These are phyloP conservation scores for Megaustenia siamemsis DNA, from an alignment of 2,888 invertebrate species.

Conservation along the genomic window DNA sequence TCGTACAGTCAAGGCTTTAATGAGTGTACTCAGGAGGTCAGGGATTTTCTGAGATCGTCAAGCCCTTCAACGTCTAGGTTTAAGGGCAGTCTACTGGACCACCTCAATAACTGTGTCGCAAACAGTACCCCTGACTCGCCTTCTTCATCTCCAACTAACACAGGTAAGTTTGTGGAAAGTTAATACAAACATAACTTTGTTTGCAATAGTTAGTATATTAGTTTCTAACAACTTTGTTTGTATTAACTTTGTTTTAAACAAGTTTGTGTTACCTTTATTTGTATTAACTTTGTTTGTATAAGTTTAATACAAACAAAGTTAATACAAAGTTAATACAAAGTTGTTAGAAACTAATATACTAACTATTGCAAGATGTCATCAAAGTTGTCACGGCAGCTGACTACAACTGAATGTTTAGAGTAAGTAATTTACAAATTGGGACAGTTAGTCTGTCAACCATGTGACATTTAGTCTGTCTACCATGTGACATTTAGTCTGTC, in stretches of 20 bases:
- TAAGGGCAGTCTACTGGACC: conserved; percentile 63
- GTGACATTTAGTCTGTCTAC: no score
- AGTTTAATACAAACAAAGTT: no score
- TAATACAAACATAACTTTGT: background rate
- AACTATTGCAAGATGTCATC: no score
- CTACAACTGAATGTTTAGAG: no score
- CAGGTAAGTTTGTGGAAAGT: background rate
- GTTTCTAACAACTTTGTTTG: background rate
- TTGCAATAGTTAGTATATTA: background rate
- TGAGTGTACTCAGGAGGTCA: conserved; percentile 72
- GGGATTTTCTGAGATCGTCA: conserved; percentile 63
- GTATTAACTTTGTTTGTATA: no score
- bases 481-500: no score
- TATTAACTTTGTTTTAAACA: background rate
- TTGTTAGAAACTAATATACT: no score
- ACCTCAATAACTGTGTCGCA: conserved; percentile 63
- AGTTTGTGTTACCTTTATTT: background rate
- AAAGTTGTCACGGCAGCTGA: no score
- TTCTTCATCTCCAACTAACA: conserved; percentile 11
- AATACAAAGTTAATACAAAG: no score
- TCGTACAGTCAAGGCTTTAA: conserved; percentile 64
- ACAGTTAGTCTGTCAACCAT: no score
- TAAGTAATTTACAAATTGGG: no score
- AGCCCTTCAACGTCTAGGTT: conserved; percentile 63
- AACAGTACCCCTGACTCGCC: conserved; percentile 45